Conservation (phyloP, 2,797 vertebrate species). For the Aphelocoma californica region DNA sequence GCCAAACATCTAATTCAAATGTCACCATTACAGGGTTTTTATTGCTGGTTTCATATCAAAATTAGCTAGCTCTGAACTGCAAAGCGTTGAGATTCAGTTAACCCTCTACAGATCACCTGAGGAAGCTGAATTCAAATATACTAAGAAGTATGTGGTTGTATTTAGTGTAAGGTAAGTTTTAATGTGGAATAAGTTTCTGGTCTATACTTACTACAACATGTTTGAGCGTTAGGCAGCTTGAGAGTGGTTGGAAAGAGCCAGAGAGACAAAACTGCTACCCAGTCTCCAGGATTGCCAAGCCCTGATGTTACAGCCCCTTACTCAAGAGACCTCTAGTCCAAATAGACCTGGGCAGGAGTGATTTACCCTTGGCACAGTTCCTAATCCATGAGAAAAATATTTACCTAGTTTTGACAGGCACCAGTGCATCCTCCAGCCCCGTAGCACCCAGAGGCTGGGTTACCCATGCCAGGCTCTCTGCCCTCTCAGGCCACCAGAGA, state of each 20-base stretch:
- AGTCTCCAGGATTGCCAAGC: not conserved
- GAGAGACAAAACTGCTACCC: not conserved
- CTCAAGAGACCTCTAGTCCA: not conserved
- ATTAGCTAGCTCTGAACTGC: not conserved
- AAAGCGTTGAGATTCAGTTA: not conserved
- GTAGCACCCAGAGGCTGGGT: not conserved
- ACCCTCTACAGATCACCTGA: not conserved
- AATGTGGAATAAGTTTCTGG: not conserved
- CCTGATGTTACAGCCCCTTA: not conserved
- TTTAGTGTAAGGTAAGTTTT: not conserved
- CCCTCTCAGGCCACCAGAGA: not conserved
- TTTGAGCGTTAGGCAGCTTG: not conserved
- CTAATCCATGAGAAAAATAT: not conserved
- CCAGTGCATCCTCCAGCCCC: rapidly evolving
- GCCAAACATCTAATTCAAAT: not conserved
- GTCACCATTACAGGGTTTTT: not conserved
- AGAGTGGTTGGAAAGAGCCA: not conserved
- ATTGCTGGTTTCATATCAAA: not conserved
- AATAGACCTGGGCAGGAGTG: not conserved
- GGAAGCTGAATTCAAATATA: not conserved
- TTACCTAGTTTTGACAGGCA: not conserved
- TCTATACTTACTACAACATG: not conserved
- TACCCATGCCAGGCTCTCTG: not conserved
- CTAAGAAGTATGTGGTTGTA: not conserved
- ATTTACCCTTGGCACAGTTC: not conserved